Percentiles rank a stretch among this genome's conserved stretches.
Conservation (phyloP, 2,888 invertebrate species). For the Empis livida region DNA sequence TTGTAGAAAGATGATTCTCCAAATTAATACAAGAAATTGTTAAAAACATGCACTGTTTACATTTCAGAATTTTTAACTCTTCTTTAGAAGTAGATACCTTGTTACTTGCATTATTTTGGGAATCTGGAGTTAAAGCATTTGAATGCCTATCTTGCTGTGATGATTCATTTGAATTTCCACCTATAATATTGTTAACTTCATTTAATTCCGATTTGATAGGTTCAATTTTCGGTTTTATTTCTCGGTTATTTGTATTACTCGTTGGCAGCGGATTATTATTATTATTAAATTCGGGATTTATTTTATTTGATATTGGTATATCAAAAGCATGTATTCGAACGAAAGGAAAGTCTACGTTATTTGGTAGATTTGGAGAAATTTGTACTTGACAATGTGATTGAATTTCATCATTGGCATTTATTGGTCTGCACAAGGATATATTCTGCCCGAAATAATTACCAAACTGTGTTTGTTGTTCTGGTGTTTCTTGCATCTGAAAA, state of each 20-base stretch:
- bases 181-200: slow-evolving; percentile 22
- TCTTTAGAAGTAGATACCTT: slow-evolving; percentile 5
- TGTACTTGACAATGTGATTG: no score
- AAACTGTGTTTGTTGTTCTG: no score
- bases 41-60: slow-evolving; percentile 27
- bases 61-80: slow-evolving; percentile 18
- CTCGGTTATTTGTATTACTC: no score
- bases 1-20: slow-evolving; percentile 13
- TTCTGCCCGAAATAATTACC: no score
- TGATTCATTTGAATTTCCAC: slow-evolving; percentile 12
- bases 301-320: not conserved
- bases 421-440: no score
- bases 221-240: slow-evolving; percentile 13
- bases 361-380: no score
- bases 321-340: not conserved
- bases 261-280: not conserved
- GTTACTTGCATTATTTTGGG: slow-evolving; percentile 1
- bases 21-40: slow-evolving; percentile 20
- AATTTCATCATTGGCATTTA: no score
- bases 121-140: slow-evolving; percentile 6
- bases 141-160: slow-evolving; percentile 6
- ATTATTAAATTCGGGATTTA: not conserved
- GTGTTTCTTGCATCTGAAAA: no score
- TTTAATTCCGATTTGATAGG: slow-evolving; percentile 30
- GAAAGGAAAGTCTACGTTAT: not conserved